Conservation (phyloP, 2,113 vertebrate species). For the Lutjanus erythropterus region DNA sequence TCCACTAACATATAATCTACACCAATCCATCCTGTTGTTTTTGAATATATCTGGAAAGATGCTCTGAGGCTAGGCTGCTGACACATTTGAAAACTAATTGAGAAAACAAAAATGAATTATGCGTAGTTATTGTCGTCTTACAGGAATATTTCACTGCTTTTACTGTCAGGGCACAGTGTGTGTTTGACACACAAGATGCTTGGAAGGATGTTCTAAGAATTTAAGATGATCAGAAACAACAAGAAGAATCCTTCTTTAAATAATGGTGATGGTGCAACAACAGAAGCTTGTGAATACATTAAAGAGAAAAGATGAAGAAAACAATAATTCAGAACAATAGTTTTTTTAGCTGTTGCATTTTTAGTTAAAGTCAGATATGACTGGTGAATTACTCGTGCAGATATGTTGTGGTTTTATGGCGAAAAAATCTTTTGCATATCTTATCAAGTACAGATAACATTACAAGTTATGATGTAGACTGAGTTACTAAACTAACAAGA, state of each 20-base stretch:
- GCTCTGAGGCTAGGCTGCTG: too few species aligned
- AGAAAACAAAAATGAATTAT: too few species aligned
- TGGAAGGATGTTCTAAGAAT: background rate
- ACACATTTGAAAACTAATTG: too few species aligned
- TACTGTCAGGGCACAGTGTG: background rate
- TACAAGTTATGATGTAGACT: background rate
- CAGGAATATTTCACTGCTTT: background rate
- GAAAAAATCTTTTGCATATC: background rate
- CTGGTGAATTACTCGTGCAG: background rate
- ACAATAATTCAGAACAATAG: too few species aligned
- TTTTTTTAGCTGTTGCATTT: background rate
- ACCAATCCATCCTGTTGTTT: too few species aligned
- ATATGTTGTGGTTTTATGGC: too few species aligned
- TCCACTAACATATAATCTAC: too few species aligned
- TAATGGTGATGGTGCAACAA: background rate
- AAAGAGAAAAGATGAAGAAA: background rate
- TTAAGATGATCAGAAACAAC: background rate
- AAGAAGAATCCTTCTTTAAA: background rate
- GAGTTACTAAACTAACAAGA: background rate
- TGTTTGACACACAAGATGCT: background rate
- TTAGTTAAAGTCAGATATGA: background rate
- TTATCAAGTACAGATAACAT: conserved; percentile 24
- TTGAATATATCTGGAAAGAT: too few species aligned
- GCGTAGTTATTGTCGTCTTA: background rate
- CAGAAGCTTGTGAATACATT: background rate